Evolutionary conservation across 2,113 vertebrate species (phyloP).

Genomic region (Gavia stellata): DNA sequence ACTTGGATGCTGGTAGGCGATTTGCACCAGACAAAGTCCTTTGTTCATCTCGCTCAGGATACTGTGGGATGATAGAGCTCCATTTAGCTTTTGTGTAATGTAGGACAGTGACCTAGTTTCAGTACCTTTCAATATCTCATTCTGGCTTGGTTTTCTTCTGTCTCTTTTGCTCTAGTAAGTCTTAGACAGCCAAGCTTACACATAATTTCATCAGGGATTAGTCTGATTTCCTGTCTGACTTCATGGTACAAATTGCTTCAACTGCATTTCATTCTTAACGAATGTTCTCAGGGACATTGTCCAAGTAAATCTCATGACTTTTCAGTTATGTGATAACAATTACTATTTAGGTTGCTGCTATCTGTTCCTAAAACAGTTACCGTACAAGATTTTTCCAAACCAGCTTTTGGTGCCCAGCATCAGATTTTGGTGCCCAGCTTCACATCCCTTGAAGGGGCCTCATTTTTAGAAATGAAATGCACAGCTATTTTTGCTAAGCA

Average conservation of each 20-base stretch:
- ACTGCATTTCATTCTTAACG: neutral
- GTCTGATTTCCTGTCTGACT: slow-evolving; percentile 47
- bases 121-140: slow-evolving; percentile 29
- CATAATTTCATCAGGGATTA: slow-evolving; percentile 59
- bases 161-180: slow-evolving; percentile 52
- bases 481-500: neutral
- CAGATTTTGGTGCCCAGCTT: neutral
- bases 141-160: slow-evolving; percentile 45
- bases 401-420: neutral
- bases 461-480: neutral
- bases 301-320: slow-evolving; percentile 25
- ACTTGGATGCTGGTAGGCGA: neutral
- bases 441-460: neutral
- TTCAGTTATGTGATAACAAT: slow-evolving; percentile 3
- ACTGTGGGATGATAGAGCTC: neutral
- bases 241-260: slow-evolving; percentile 40
- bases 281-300: neutral
- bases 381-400: neutral
- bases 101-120: slow-evolving; percentile 60
- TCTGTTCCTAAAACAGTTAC: neutral
- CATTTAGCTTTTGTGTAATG: slow-evolving; percentile 25
- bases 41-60: neutral
- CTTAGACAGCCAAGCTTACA: slow-evolving; percentile 45
- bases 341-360: neutral
- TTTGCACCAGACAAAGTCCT: neutral